Percentiles rank a stretch among this genome's conserved stretches.
These are phyloP conservation scores for Camponotus fellah DNA, from an alignment of 2,888 invertebrate genomes.

Conservation along the genomic window DNA sequence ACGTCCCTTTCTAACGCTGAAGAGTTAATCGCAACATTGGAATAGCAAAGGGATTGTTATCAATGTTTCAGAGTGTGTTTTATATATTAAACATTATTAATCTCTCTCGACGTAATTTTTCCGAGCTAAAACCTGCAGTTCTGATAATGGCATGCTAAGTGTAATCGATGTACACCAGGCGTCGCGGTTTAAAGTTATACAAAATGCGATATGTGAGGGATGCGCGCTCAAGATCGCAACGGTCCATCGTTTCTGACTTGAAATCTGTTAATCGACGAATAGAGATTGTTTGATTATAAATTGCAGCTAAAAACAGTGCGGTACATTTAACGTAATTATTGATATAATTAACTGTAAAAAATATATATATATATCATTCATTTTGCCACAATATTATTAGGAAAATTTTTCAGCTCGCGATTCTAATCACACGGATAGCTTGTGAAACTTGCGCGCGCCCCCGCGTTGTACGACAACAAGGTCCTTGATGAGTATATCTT, in stretches of 20 bases:
- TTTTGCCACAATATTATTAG: not conserved
- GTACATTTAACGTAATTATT: not conserved
- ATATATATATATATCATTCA: not conserved
- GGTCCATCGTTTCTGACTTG: not conserved
- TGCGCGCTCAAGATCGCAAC: conserved; percentile 31
- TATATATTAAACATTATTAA: conserved; percentile 31
- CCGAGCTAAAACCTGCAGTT: conserved; percentile 30
- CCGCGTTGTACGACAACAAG: conserved; percentile 37
- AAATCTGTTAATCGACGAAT: not conserved
- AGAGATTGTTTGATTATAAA: not conserved
- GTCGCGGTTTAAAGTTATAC: conserved; percentile 40
- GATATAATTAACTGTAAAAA: not conserved
- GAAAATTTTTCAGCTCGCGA: not conserved
- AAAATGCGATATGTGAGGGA: conserved; percentile 34
- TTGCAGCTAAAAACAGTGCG: not conserved
- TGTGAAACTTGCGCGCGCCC: conserved; percentile 52
- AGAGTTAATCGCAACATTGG: conserved; percentile 21
- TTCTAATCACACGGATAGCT: not conserved
- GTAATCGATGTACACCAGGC: conserved; percentile 37
- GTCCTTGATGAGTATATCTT: conserved; percentile 55
- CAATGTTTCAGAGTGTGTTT: not conserved
- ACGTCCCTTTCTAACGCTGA: not conserved
- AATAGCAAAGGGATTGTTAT: conserved; percentile 26
- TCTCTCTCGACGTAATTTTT: conserved; percentile 33
- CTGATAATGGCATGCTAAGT: conserved; percentile 30